Evolutionary conservation across 2,797 vertebrate species (phyloP).

Genomic region (Acrossocheilus fasciatus): DNA sequence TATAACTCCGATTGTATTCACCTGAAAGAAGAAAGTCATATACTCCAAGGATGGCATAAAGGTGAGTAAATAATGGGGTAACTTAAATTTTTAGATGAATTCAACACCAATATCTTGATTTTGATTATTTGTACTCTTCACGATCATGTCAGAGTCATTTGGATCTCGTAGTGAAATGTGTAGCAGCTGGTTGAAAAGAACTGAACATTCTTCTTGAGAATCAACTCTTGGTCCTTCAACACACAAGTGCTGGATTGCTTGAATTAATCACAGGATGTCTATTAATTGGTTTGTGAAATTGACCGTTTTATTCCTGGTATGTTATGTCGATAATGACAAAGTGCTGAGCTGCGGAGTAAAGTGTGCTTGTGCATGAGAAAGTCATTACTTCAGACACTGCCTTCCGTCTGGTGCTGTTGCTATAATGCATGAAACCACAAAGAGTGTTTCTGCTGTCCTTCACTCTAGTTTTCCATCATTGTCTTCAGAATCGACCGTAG

Average conservation of each 20-base stretch:
- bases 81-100: not conserved
- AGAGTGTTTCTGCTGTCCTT: conserved; percentile 14
- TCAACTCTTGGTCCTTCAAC: not conserved
- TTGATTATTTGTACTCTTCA: not conserved
- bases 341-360: conserved; percentile 20
- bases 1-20: not conserved
- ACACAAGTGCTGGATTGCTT: not conserved
- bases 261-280: conserved; percentile 15
- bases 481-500: not conserved
- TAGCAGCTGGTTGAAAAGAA: not conserved
- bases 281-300: conserved; percentile 6
- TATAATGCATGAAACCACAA: conserved; percentile 2
- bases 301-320: not conserved
- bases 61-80: not conserved
- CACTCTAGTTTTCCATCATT: not conserved
- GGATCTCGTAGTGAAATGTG: not conserved
- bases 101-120: not conserved
- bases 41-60: not conserved
- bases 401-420: not conserved
- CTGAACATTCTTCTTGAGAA: not conserved
- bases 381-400: not conserved
- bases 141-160: not conserved
- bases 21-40: not conserved
- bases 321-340: not conserved
- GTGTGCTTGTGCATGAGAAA: not conserved